Conservation (phyloP, 2,797 vertebrate species). For the Dicrostonyx torquatus region DNA sequence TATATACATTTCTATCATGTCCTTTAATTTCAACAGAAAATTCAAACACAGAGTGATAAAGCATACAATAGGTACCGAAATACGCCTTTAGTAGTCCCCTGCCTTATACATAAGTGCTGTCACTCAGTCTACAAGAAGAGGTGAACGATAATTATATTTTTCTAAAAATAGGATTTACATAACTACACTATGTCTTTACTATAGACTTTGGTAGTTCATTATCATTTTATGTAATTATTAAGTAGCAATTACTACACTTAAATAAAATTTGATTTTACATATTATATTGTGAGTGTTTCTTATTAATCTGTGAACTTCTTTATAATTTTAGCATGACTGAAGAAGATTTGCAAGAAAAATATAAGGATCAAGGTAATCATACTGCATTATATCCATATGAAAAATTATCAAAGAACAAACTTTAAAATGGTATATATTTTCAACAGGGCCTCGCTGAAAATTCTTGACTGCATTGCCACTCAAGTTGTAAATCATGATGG, state of each 20-base stretch:
- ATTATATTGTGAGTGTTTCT: background rate
- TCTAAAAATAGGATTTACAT: background rate
- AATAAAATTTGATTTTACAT: conserved; percentile 19
- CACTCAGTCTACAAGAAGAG: background rate
- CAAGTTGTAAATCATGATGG: background rate
- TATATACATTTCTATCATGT: background rate
- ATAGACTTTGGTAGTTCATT: background rate
- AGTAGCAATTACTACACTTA: background rate
- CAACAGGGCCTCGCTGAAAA: too few species aligned
- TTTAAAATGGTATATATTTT: background rate
- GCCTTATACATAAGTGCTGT: background rate
- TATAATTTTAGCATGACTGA: background rate
- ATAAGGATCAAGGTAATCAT: background rate
- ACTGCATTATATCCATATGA: background rate
- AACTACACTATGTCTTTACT: background rate
- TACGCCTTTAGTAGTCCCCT: background rate
- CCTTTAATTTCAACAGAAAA: conserved; percentile 21
- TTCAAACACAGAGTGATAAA: background rate
- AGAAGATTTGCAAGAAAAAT: background rate
- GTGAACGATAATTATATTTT: background rate
- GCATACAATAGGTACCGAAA: background rate
- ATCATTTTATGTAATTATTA: background rate
- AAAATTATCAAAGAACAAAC: background rate
- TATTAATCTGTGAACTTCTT: background rate
- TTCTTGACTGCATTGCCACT: background rate